A percentile compares a stretch with the other conserved stretches of the same genome.
Evolutionary conservation across 2,113 vertebrate genomes (phyloP).

Genomic region (Melanocharis versteri): DNA sequence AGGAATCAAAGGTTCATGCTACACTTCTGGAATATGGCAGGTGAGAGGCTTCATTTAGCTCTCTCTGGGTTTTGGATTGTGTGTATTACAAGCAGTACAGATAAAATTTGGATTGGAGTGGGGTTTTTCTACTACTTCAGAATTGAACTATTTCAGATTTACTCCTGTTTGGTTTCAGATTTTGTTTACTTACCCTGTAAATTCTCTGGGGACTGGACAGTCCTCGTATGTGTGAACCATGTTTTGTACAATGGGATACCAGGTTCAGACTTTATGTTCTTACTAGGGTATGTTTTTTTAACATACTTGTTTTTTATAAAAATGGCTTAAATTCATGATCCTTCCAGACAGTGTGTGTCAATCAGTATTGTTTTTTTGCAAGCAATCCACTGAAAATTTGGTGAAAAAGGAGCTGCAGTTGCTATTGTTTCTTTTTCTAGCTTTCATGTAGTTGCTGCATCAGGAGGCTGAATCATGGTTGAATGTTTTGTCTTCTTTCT

Average conservation of each 20-base stretch:
- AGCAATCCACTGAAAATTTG: neutral
- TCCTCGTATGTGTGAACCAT: neutral
- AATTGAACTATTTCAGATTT: neutral
- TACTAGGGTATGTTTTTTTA: neutral
- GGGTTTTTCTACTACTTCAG: neutral
- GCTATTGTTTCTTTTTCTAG: neutral
- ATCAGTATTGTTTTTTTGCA: neutral
- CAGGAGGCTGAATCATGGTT: neutral
- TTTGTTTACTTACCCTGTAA: neutral
- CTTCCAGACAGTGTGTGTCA: neutral
- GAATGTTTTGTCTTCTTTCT: neutral
- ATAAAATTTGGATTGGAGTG: neutral
- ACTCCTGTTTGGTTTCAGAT: neutral
- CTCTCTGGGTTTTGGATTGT: neutral
- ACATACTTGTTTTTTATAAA: neutral
- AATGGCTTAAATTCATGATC: neutral
- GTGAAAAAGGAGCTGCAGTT: neutral
- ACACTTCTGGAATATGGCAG: conserved; percentile 94
- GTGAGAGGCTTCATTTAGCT: conserved; percentile 61
- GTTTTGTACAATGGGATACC: neutral
- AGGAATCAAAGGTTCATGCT: conserved; percentile 92
- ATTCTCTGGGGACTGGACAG: neutral
- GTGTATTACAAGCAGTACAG: neutral
- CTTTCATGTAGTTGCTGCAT: neutral
- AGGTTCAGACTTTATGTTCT: neutral